A percentile compares a stretch with the other conserved stretches of the same genome.
Conservation (phyloP, 1,140 invertebrate species). For the Orius insidiosus region DNA sequence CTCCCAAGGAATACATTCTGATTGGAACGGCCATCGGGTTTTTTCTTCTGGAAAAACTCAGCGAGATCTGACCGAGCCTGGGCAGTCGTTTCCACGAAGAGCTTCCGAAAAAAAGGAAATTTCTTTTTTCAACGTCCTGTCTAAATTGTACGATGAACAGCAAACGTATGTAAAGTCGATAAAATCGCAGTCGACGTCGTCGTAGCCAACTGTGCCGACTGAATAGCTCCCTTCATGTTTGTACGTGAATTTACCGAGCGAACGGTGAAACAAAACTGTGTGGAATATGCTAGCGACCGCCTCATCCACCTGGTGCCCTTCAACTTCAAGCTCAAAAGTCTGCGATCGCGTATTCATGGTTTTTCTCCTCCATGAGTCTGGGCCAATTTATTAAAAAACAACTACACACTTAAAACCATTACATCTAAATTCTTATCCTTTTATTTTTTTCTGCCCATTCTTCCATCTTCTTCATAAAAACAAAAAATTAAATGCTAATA, state of each 20-base stretch:
- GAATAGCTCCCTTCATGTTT: constrained; percentile 86
- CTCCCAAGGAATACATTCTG: constrained; percentile 90
- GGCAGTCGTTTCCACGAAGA: constrained; percentile 53
- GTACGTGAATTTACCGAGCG: constrained; percentile 88
- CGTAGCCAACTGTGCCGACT: constrained; percentile 84
- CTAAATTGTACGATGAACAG: constrained; percentile 36
- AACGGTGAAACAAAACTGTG: constrained; percentile 84
- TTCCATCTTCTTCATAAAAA: too few species aligned
- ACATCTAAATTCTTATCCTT: too few species aligned
- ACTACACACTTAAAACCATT: too few species aligned
- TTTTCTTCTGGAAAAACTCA: constrained; percentile 95
- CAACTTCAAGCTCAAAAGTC: constrained; percentile 35
- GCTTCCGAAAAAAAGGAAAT: constrained; percentile 74
- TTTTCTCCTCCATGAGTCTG: not conserved
- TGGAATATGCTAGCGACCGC: constrained; percentile 88
- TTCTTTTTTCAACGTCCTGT: constrained; percentile 55
- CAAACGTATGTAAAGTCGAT: constrained; percentile 87
- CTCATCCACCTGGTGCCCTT: constrained; percentile 87
- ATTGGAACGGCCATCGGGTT: constrained; percentile 69
- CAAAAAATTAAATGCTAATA: too few species aligned
- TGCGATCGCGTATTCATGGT: constrained; percentile 13
- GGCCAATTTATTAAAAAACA: too few species aligned
- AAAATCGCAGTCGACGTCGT: constrained; percentile 92
- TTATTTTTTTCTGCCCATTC: too few species aligned
- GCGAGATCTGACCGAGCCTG: constrained; percentile 64